phyloP scores from a whole-genome alignment of 2,113 vertebrate species.

The Calyptommatus sinebrachiatus region DNA sequence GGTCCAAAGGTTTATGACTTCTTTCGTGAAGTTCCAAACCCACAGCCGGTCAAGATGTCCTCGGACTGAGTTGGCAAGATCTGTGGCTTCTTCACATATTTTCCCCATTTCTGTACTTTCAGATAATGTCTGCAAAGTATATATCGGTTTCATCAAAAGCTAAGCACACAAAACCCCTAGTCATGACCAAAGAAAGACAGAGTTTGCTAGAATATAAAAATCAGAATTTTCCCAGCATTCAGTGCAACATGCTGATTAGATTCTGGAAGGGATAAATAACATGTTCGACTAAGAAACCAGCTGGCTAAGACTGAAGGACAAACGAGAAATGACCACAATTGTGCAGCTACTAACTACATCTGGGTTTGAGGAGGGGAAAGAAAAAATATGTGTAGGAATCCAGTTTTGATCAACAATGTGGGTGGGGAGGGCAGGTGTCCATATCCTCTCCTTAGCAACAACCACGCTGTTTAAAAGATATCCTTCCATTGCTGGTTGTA shows the following conservation, averaged over 20 bases:
- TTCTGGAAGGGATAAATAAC: background rate
- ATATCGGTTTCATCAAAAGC: slow-evolving; percentile 23
- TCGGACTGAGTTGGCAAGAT: slow-evolving; percentile 57
- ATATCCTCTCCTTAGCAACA: background rate
- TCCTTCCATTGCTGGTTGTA: background rate
- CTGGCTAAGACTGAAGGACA: background rate
- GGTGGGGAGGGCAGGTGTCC: background rate
- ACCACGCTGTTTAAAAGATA: background rate
- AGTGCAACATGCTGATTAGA: background rate
- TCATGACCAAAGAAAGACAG: background rate
- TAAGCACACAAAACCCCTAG: slow-evolving; percentile 9
- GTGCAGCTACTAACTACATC: background rate
- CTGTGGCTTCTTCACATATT: slow-evolving; percentile 60
- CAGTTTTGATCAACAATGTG: background rate
- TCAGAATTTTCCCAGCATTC: slow-evolving; percentile 1
- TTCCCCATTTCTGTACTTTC: slow-evolving; percentile 52
- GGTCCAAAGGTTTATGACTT: slow-evolving; percentile 68
- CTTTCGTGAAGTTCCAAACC: slow-evolving; percentile 69
- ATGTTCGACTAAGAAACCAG: background rate
- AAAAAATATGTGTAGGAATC: background rate
- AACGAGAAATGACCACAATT: background rate
- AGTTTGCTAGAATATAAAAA: slow-evolving; percentile 20
- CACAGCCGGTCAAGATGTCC: slow-evolving; percentile 70
- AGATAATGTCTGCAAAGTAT: slow-evolving; percentile 31
- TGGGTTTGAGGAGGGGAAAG: background rate